Evolutionary conservation across 2,113 vertebrate genomes (phyloP), one percentile per base, ranked within the genome.

Genomic region (Hippocampus abdominalis): DNA sequence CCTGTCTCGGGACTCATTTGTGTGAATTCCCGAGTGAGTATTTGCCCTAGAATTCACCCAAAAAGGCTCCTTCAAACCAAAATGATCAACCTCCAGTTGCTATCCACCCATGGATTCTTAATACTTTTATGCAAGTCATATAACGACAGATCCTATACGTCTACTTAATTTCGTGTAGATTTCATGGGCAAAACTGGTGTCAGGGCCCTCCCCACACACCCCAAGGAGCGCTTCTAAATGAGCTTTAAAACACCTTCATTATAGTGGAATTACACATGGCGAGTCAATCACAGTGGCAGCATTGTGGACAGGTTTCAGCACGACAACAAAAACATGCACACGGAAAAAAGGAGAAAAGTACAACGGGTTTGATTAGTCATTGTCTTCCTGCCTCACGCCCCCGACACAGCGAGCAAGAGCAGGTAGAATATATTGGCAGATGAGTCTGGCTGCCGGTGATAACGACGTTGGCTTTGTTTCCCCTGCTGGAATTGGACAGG

Each of bases 391-490:
- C 73, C 81, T 80, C 77, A 68, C 74, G 76, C 67, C 57, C 42
- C 69, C 39, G 53, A 57, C 27, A 66, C 21, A 54, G 66, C 42
- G 65, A 82, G 51, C 73, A 74, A 83, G 81, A 84, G 82, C 81
- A 88, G 85, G 86, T 89, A 32, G 27, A 27, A 32, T 60, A 80
- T 88, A 87, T 81, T 87, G 84, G 81, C 81, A 78, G 77, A 75
- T 69, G 40, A 73, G 80, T 72, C 88, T 91, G 90, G 75, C 76
- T 65, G 81, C 59, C 15, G 25, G 53, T 18, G 85, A 91, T 91
- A 91, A 90, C 87, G 79, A 86, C 75, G 73, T 70, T 86, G 86
- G 83, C 87, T 83, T 87, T 88, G 86, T 86, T 87, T 76, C 84
- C 79, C 82, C 78, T 0, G 51, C 68, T 51, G 54, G 81, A 85